A percentile compares a stretch with the other conserved stretches of the same genome.
Evolutionary conservation across 2,888 invertebrate species (phyloP).

Genomic region (Scaptodrosophila latifasciaeformis): DNA sequence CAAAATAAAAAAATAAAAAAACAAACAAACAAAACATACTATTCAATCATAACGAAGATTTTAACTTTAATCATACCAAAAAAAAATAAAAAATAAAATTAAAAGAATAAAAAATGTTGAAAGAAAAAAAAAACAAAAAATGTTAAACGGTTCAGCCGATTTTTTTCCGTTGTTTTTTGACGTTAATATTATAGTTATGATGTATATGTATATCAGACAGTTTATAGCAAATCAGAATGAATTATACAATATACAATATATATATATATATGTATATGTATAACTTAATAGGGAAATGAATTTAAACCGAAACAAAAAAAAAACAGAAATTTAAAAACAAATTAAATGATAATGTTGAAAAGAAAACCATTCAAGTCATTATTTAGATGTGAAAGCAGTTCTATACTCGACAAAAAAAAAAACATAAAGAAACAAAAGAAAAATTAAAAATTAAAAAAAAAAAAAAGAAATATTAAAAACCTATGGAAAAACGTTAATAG

Average conservation of each 20-base stretch:
- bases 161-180: slow-evolving; percentile 46
- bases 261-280: slow-evolving; percentile 39
- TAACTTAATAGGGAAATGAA: slow-evolving; percentile 64
- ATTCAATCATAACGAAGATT: slow-evolving; percentile 53
- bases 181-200: slow-evolving; percentile 40
- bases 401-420: slow-evolving; percentile 47
- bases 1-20: slow-evolving; percentile 34
- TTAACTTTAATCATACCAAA: slow-evolving; percentile 59
- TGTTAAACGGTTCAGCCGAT: slow-evolving; percentile 59
- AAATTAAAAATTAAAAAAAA: slow-evolving; percentile 33
- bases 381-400: slow-evolving; percentile 67
- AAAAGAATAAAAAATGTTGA: slow-evolving; percentile 54
- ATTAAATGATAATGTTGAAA: slow-evolving; percentile 53
- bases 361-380: slow-evolving; percentile 65
- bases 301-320: slow-evolving; percentile 45
- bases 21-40: slow-evolving; percentile 41
- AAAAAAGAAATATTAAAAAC: slow-evolving; percentile 27
- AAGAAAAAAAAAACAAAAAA: too few species aligned
- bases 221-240: slow-evolving; percentile 42
- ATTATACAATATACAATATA: slow-evolving; percentile 29
- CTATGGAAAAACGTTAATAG: slow-evolving; percentile 61
- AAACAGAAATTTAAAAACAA: slow-evolving; percentile 30
- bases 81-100: too few species aligned
- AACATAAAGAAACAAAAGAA: slow-evolving; percentile 28
- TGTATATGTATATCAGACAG: slow-evolving; percentile 61